A percentile compares a stretch with the other conserved stretches of the same genome.
Conservation (phyloP, 2,797 vertebrate genomes). For the Crenuchus spilurus region DNA sequence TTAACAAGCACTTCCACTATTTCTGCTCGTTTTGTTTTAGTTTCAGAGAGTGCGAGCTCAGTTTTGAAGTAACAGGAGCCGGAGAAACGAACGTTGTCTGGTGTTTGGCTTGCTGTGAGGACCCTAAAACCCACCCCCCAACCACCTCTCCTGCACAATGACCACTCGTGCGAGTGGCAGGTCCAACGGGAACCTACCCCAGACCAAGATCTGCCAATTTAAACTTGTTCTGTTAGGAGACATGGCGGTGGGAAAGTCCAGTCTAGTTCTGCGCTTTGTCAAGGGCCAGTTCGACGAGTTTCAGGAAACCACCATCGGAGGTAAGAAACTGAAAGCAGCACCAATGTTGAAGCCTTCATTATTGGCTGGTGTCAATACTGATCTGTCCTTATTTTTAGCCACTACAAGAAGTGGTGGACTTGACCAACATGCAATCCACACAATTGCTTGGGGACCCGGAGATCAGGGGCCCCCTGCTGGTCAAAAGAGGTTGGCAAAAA, state of each 20-base stretch:
- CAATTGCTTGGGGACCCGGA: no score
- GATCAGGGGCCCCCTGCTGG: no score
- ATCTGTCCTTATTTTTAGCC: no score
- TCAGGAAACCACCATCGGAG: conserved; percentile 86
- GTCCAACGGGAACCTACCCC: conserved; percentile 79
- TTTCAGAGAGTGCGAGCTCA: no score
- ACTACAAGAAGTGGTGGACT: no score
- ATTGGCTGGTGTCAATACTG: no score
- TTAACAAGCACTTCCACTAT: no score
- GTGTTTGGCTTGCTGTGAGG: conserved; percentile 53
- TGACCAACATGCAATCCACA: no score
- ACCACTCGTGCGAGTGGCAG: conserved; percentile 78
- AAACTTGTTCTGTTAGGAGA: conserved; percentile 85
- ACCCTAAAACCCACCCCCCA: conserved; percentile 53
- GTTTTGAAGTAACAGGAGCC: conserved; percentile 12
- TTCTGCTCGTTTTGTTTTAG: background rate
- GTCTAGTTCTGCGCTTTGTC: conserved; percentile 85
- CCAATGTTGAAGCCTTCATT: background rate
- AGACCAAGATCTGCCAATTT: conserved; percentile 88
- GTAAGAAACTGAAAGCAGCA: conserved; percentile 60
- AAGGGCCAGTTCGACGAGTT: conserved; percentile 87
- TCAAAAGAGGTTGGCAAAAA: no score
- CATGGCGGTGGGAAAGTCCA: conserved; percentile 88
- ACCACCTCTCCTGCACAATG: conserved; percentile 66
- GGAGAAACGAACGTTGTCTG: conserved; percentile 31